phyloP scores from a whole-genome alignment of 2,888 invertebrate species.

The Iselma pallidipennis region DNA sequence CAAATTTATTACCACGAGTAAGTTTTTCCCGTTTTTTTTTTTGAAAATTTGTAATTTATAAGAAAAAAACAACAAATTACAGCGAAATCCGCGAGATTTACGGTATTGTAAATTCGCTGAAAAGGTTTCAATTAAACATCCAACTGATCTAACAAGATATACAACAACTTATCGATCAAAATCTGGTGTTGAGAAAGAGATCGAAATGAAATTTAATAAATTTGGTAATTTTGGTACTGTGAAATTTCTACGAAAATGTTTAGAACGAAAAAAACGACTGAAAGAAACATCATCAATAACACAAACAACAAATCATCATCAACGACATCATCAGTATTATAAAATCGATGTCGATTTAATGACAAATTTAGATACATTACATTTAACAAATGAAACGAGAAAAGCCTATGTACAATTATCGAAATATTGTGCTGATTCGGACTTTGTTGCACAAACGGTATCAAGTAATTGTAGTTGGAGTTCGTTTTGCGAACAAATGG shows the following conservation, averaged over 20 bases:
- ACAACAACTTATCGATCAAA: conserved; percentile 7
- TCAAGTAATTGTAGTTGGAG: conserved; percentile 12
- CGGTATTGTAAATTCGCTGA: conserved; percentile 36
- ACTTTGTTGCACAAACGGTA: conserved; percentile 16
- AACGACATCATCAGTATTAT: conserved; percentile 1
- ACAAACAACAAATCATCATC: background rate
- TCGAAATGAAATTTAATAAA: conserved; percentile 12
- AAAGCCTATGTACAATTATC: conserved; percentile 16
- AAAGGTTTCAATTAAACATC: conserved; percentile 7
- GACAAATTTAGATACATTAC: conserved; percentile 5
- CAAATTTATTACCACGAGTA: conserved; percentile 43
- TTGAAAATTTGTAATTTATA: background rate
- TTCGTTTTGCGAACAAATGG: conserved; percentile 26
- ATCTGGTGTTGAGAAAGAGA: background rate
- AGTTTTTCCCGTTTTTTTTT: conserved; percentile 17
- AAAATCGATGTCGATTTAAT: conserved; percentile 5
- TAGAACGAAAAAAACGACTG: conserved; percentile 9
- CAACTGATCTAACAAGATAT: background rate
- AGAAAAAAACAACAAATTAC: conserved; percentile 9
- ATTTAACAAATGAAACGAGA: conserved; percentile 3
- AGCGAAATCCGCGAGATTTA: conserved; percentile 36
- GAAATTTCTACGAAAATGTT: conserved; percentile 6
- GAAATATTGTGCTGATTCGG: conserved; percentile 18
- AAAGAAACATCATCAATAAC: conserved; percentile 5
- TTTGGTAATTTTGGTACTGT: conserved; percentile 10